Percentiles rank a stretch among this genome's conserved stretches.
Evolutionary conservation across 2,113 vertebrate genomes (phyloP).

Genomic region (Dasyurus viverrinus): DNA sequence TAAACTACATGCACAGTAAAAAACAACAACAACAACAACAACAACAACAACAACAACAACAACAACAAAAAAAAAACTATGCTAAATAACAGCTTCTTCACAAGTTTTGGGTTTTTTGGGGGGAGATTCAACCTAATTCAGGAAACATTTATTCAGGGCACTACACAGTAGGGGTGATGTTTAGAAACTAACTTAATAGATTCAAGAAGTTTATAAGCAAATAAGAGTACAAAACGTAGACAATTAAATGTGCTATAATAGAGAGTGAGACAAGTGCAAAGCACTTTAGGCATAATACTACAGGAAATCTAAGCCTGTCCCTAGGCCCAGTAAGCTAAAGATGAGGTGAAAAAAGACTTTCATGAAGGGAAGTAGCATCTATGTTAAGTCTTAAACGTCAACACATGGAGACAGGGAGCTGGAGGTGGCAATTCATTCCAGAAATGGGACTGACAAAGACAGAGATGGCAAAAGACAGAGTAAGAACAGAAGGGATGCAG

Average conservation of each 20-base stretch:
- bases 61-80: too few relatives aligned
- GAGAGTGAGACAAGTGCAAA: not conserved
- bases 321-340: not conserved
- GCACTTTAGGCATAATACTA: not conserved
- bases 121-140: not conserved
- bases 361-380: not conserved
- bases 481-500: not conserved
- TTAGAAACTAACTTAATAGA: not conserved
- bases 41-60: too few relatives aligned
- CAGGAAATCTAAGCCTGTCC: not conserved
- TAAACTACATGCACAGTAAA: constrained; percentile 11
- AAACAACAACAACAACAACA: too few relatives aligned
- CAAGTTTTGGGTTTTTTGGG: not conserved
- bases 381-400: not conserved
- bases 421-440: not conserved
- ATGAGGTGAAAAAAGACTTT: not conserved
- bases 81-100: not conserved
- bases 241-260: not conserved
- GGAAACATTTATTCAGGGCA: not conserved
- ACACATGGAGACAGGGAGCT: not conserved
- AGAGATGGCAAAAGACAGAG: not conserved
- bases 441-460: not conserved
- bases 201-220: not conserved
- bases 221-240: not conserved
- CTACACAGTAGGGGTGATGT: not conserved